These are phyloP conservation scores for Sebastes jordani DNA, from an alignment of 2,797 vertebrate species.

Conservation along the genomic window DNA sequence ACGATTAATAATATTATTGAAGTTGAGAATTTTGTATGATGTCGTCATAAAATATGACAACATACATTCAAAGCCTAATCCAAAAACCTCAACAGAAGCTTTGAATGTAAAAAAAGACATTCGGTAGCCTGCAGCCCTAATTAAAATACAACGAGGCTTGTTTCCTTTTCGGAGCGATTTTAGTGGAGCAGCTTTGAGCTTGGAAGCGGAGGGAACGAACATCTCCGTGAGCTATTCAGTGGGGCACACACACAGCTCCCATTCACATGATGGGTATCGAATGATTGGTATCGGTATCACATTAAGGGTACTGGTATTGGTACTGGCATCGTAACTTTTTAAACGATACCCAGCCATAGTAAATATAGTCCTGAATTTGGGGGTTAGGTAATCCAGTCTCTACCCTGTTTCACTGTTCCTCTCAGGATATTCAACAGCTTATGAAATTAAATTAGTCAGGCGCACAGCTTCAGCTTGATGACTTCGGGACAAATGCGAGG, in stretches of 20 bases:
- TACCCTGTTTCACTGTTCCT: constrained; percentile 18
- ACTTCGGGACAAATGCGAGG: constrained; percentile 48
- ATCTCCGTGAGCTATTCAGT: not conserved
- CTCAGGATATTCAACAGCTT: constrained; percentile 50
- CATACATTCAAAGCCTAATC: not conserved
- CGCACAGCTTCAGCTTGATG: constrained; percentile 31
- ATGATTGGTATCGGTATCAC: not conserved
- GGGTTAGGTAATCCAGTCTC: constrained; percentile 25
- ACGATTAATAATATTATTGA: not conserved
- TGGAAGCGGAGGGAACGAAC: not conserved
- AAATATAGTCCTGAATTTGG: not conserved
- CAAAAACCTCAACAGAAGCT: too few species aligned
- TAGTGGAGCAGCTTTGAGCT: not conserved
- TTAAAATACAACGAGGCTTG: too few species aligned
- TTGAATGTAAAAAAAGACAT: not conserved
- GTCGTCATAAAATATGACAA: not conserved
- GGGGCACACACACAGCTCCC: not conserved
- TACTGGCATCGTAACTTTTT: not conserved
- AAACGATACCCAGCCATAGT: not conserved
- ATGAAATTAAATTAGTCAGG: constrained; percentile 65
- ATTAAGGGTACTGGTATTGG: not conserved
- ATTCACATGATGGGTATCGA: not conserved
- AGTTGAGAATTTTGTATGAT: not conserved
- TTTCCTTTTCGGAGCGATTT: not conserved
- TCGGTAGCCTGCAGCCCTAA: not conserved